Percentiles rank a stretch among this genome's conserved stretches.
Evolutionary conservation across 1,140 invertebrate species (phyloP).

Genomic region (Aphis craccivora): DNA sequence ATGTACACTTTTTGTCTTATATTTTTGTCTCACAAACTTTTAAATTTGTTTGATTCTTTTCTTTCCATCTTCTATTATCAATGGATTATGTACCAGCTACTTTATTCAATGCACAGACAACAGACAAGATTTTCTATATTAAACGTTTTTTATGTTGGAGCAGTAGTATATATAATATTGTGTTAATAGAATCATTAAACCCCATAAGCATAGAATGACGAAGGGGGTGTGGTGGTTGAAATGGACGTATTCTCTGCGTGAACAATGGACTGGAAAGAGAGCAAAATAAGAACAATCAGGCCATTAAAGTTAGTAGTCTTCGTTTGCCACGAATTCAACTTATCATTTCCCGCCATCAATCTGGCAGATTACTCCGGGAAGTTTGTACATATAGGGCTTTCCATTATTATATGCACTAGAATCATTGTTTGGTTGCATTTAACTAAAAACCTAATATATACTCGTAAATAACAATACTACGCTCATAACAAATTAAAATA

Average conservation of each 20-base stretch:
- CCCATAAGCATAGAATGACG: not conserved
- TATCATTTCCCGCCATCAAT: conserved; percentile 44
- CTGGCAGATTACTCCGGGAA: conserved; percentile 4
- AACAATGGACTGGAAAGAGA: conserved; percentile 46
- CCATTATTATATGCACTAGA: not conserved
- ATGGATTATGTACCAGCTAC: not conserved
- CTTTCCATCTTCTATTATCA: not conserved
- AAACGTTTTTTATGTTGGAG: not conserved
- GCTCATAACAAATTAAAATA: not conserved
- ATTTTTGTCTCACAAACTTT: not conserved
- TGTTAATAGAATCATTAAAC: conserved; percentile 45
- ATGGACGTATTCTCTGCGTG: not conserved
- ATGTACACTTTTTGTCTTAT: not conserved
- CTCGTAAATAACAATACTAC: not conserved
- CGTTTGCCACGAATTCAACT: conserved; percentile 25
- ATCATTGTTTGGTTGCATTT: conserved; percentile 1
- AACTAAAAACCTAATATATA: not conserved
- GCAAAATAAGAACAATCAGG: conserved; percentile 33
- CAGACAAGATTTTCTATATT: not conserved
- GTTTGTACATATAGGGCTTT: not conserved
- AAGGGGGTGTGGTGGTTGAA: not conserved
- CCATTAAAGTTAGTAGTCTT: conserved; percentile 42
- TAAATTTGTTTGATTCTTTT: not conserved
- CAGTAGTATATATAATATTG: not conserved
- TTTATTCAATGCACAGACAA: not conserved